A percentile compares a stretch with the other conserved stretches of the same genome.
Evolutionary conservation across 1,140 invertebrate species (phyloP).

Genomic region (Drosophila triauraria): DNA sequence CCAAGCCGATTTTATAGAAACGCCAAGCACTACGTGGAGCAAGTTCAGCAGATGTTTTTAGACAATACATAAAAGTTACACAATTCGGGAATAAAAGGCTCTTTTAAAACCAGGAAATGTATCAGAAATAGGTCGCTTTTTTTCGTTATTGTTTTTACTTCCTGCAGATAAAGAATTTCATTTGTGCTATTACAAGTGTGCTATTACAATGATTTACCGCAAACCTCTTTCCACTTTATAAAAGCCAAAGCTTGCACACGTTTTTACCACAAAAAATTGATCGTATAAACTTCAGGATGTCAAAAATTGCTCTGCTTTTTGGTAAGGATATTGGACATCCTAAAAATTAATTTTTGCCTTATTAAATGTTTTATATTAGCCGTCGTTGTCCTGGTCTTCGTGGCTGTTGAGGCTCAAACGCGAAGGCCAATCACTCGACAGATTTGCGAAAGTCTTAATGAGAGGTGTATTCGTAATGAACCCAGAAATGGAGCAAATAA

Average conservation of each 20-base stretch:
- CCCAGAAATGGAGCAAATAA: not conserved
- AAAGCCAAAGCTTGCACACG: not conserved
- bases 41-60: slow-evolving; percentile 7
- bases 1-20: slow-evolving; percentile 29
- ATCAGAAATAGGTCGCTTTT: slow-evolving; percentile 6
- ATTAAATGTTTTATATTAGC: not conserved
- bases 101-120: not conserved
- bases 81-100: slow-evolving; percentile 1
- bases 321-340: slow-evolving; percentile 35
- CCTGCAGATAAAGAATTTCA: not conserved
- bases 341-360: no score
- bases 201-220: not conserved
- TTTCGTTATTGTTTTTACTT: slow-evolving; percentile 9
- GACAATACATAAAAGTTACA: slow-evolving; percentile 4
- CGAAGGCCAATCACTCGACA: not conserved
- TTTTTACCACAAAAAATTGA: slow-evolving; percentile 11
- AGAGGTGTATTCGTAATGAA: not conserved
- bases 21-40: not conserved
- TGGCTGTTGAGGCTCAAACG: slow-evolving; percentile 2
- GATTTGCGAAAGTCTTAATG: not conserved
- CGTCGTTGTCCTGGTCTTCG: not conserved
- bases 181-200: no score
- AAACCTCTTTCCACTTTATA: slow-evolving; percentile 17
- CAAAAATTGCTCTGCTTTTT: slow-evolving; percentile 47
- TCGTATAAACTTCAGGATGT: slow-evolving; percentile 37